Percentiles rank a stretch among this genome's conserved stretches.
Evolutionary conservation across 2,888 invertebrate genomes (phyloP).

Genomic region (Bembecia ichneumoniformis): DNA sequence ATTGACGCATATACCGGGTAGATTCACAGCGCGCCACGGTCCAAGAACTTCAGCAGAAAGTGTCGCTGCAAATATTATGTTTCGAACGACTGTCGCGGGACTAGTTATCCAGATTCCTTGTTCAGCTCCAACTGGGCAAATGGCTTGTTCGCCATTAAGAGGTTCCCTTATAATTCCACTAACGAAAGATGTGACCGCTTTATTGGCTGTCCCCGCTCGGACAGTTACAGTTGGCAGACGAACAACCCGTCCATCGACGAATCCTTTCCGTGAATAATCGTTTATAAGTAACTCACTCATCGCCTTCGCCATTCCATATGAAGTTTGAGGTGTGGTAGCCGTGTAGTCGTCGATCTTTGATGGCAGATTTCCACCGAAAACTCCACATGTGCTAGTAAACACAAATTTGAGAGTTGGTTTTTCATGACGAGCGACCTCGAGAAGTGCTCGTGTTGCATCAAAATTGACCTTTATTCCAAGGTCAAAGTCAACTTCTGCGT

Average conservation of each 20-base stretch:
- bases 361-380: conserved; percentile 44
- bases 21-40: conserved; percentile 34
- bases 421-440: conserved; percentile 35
- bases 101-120: conserved; percentile 45
- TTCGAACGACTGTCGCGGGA: conserved; percentile 36
- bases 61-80: conserved; percentile 37
- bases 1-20: conserved; percentile 46
- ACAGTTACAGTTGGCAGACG: conserved; percentile 55
- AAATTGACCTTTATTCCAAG: conserved; percentile 48
- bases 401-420: conserved; percentile 33
- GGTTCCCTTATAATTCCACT: conserved; percentile 56
- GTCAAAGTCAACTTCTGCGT: conserved; percentile 51
- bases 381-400: conserved; percentile 45
- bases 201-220: conserved; percentile 45
- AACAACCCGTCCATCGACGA: conserved; percentile 39
- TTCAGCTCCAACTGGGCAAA: conserved; percentile 37
- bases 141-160: conserved; percentile 28
- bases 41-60: conserved; percentile 26
- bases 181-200: conserved; percentile 56
- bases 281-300: conserved; percentile 49
- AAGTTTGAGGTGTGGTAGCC: conserved; percentile 42
- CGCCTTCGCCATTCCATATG: conserved; percentile 55
- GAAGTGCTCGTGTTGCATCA: conserved; percentile 45
- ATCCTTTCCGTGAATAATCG: conserved; percentile 52
- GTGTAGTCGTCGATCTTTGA: conserved; percentile 32